phyloP scores from a whole-genome alignment of 53 echinoderm and acorn worm genomes.

The Mesocentrotus franciscanus region DNA sequence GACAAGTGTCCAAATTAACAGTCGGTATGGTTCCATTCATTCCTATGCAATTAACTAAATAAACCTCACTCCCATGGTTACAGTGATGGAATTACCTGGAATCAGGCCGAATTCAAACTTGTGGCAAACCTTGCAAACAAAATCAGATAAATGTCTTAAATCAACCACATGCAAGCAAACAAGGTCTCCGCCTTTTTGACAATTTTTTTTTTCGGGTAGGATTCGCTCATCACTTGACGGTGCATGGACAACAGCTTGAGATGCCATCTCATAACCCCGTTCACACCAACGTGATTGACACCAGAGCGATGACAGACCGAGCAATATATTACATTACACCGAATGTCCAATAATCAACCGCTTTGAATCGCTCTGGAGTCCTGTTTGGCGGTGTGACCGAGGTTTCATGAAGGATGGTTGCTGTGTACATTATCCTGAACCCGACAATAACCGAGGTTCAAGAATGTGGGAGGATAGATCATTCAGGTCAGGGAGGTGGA shows the following conservation, averaged over 20 bases:
- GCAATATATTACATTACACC: no score
- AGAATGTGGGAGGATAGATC: constrained; percentile 51
- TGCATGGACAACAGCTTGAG: neutral
- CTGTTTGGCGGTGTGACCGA: no score
- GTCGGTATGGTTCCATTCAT: neutral
- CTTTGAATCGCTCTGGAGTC: no score
- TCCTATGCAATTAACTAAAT: neutral
- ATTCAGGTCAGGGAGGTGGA: no score
- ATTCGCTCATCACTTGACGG: constrained; percentile 1
- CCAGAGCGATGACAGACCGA: no score
- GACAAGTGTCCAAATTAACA: neutral
- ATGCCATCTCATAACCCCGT: neutral
- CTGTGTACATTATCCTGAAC: neutral
- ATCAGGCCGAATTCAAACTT: neutral
- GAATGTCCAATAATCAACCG: no score
- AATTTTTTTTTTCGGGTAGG: neutral
- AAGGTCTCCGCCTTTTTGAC: neutral
- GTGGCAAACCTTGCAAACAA: neutral
- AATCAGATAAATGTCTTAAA: neutral
- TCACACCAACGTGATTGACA: no score
- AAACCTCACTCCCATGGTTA: neutral
- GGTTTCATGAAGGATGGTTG: neutral
- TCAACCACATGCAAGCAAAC: constrained; percentile 4
- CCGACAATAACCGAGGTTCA: constrained; percentile 21
- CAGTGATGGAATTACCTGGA: neutral